These are phyloP conservation scores for Sebastes variabilis DNA, from an alignment of 2,797 vertebrate species.

Conservation along the genomic window DNA sequence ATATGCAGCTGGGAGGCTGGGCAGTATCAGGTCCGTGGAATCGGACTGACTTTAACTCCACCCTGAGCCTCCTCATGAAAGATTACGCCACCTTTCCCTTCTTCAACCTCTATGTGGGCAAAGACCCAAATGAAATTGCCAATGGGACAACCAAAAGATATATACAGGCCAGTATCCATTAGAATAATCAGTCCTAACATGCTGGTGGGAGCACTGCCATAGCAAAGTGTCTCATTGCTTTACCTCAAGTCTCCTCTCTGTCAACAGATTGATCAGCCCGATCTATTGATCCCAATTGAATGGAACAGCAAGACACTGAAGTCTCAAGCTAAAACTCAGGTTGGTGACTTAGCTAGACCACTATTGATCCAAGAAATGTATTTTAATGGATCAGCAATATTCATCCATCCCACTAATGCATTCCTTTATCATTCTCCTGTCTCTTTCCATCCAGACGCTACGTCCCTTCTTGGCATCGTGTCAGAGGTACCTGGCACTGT, in stretches of 20 bases:
- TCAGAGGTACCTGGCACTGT: slow-evolving; percentile 78
- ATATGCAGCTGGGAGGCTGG: slow-evolving; percentile 89
- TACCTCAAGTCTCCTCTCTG: slow-evolving; percentile 27
- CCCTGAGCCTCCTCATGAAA: slow-evolving; percentile 88
- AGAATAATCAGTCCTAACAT: background rate
- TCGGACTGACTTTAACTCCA: slow-evolving; percentile 87
- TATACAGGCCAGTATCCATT: slow-evolving; percentile 66
- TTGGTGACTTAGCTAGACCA: slow-evolving; percentile 44
- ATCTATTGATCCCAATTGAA: slow-evolving; percentile 87
- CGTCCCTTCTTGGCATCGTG: slow-evolving; percentile 57
- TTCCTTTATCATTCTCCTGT: background rate
- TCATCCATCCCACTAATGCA: background rate
- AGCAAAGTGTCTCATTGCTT: slow-evolving; percentile 1
- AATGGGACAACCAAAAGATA: slow-evolving; percentile 61
- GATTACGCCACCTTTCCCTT: slow-evolving; percentile 92
- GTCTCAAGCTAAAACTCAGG: slow-evolving; percentile 84
- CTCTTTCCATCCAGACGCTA: slow-evolving; percentile 59
- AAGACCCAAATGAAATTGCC: slow-evolving; percentile 74
- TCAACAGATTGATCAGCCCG: slow-evolving; percentile 91
- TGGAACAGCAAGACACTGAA: slow-evolving; percentile 78
- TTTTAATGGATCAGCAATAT: background rate
- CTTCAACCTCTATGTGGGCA: slow-evolving; percentile 88
- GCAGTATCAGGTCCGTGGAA: slow-evolving; percentile 80
- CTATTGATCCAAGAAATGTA: background rate
- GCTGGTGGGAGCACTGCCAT: background rate